Evolutionary conservation across 2,888 invertebrate genomes (phyloP).

Genomic region (Penaeus monodon): DNA sequence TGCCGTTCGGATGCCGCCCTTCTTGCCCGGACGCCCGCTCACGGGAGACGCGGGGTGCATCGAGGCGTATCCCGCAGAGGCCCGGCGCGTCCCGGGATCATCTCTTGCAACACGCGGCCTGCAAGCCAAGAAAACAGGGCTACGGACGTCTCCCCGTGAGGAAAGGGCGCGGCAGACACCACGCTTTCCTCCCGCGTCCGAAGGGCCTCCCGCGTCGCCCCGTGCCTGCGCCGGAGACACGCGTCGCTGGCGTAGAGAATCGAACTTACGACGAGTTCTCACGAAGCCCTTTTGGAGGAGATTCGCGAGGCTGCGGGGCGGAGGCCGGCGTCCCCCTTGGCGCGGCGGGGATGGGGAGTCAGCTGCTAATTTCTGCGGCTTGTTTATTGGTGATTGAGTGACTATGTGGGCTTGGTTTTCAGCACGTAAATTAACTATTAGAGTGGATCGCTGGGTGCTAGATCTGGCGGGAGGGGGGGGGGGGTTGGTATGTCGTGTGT

Average conservation of each 20-base stretch:
- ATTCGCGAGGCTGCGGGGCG: too few relatives aligned
- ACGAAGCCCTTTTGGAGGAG: too few relatives aligned
- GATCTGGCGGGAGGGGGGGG: constrained; percentile 46
- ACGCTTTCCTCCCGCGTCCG: too few relatives aligned
- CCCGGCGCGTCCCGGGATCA: not conserved
- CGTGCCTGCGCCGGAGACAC: too few relatives aligned
- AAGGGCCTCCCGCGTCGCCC: too few relatives aligned
- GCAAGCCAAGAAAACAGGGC: not conserved
- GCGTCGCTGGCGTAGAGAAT: too few relatives aligned
- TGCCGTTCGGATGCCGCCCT: constrained; percentile 14
- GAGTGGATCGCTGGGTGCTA: constrained; percentile 52
- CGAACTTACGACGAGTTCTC: too few relatives aligned
- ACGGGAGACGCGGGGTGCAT: constrained; percentile 20
- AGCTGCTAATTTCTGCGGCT: constrained; percentile 59
- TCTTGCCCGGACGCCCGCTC: constrained; percentile 26
- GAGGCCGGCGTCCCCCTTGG: constrained; percentile 2
- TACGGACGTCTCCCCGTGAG: not conserved
- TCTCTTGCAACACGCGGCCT: too few relatives aligned
- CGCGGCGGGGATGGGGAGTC: constrained; percentile 39
- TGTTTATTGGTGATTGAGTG: constrained; percentile 61
- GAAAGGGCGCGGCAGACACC: too few relatives aligned
- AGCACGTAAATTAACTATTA: constrained; percentile 62
- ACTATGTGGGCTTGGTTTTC: constrained; percentile 60
- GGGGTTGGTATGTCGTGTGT: constrained; percentile 43
- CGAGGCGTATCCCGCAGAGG: constrained; percentile 38